Evolutionary conservation across 2,113 vertebrate genomes (phyloP), one percentile per base, ranked within the genome.

Genomic region (Nesogale talazaci): DNA sequence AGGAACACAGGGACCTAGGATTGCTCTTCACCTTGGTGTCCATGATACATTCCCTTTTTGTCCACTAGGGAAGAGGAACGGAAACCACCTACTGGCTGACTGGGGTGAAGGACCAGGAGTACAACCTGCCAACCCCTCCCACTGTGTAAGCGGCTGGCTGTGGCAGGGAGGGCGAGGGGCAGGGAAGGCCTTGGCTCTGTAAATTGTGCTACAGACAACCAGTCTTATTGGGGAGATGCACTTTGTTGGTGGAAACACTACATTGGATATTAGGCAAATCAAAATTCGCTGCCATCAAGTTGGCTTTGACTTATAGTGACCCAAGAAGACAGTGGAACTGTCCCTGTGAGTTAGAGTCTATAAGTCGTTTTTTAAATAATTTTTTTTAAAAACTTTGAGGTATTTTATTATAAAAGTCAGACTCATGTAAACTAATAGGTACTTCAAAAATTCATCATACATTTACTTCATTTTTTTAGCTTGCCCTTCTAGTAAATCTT

Each of bases 41-140:
- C 19, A 6, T 5, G 75, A 46, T 65, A 23, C 31, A 9, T 94
- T 16, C 27, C 7, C 92, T 19, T 92, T 96, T 87, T 96, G 46
- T 96, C 79, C 74, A 34, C 95, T 95, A 99, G 99, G 99, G 99
- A 67, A 99, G 98, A 98, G 99, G 99, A 69, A 99, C 99, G 75
- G 99, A 99, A 96, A 98, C 98, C 94, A 99, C 99, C 0, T 99
- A 99, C 97, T 99, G 99, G 99, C 97, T 99, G 97, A 99, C 98
- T 0, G 99, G 99, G 9, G 97, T 98, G 59, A 98, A 98, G 17
- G 98, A 98, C 75, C 97, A 98, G 78, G 97, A 98, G 76, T 99
- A 99, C 97, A 98, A 98, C 94, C 98, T 99, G 88, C 98, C 99
- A 0, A 98, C 97, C 19, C 99, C 99, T n/a, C 99, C 99, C 2